Evolutionary conservation across 1,140 invertebrate species (phyloP), one percentile per base, ranked within the genome.

Genomic region (Nixonia krombeini): DNA sequence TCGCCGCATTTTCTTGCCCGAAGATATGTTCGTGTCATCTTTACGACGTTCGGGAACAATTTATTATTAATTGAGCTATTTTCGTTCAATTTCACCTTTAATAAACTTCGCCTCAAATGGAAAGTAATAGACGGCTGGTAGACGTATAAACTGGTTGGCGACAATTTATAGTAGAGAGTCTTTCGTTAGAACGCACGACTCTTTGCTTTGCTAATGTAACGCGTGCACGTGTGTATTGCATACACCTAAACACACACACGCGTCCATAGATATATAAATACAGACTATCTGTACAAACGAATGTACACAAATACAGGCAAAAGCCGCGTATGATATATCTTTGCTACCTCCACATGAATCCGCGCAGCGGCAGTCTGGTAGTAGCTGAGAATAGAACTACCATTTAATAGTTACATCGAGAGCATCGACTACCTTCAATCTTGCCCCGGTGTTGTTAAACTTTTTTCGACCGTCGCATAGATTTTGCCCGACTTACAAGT

Each of bases 141-240:
- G 41, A 58, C 46, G 52, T 40, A 69, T 63, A 55, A 59, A 58
- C 53, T 58, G 65, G 50, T 58, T 53, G 52, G 38, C 58, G 58
- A 68, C 58, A 68, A 62, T 68, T 68, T 68, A 68, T 68, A 53
- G 65, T 68, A 62, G 65, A 68, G 65, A 68, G 65, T 68, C 55
- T 55, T 56, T 59, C 35, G 42, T 18, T 5, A 23, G 9, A 40
- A 4, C 15, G 21, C 9, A 45, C 35, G 25, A 57, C 50, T 12
- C 15, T 40, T 40, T 40, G 18, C 37, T 18, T n/a, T n/a, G n/a
- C n/a, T n/a, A n/a, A n/a, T n/a, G n/a, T n/a, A n/a, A n/a, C n/a
- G n/a, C n/a, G n/a, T n/a, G n/a, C n/a, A n/a, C n/a, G n/a, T n/a
- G n/a, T n/a, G n/a, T n/a, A n/a, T n/a, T n/a, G n/a, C n/a, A n/a